Percentiles rank a stretch among this genome's conserved stretches.
These are phyloP conservation scores for Xylocopa sonorina DNA, from an alignment of 1,140 invertebrate genomes.

Conservation along the genomic window DNA sequence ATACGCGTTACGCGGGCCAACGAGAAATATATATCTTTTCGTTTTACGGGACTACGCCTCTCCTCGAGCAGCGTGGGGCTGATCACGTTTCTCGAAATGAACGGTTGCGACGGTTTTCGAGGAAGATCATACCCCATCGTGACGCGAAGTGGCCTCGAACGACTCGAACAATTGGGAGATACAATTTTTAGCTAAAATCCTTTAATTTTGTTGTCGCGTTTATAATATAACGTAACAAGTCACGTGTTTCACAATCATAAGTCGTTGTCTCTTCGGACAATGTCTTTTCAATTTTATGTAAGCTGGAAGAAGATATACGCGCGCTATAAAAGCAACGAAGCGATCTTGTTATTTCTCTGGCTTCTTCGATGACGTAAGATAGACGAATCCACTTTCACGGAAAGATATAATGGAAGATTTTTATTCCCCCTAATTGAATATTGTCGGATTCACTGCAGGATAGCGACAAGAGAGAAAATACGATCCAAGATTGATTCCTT, in stretches of 20 bases:
- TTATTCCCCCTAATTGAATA: background rate
- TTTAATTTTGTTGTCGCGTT: too few species aligned
- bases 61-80: conserved; percentile 47
- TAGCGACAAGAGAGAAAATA: background rate
- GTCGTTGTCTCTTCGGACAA: background rate
- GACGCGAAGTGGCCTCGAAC: background rate
- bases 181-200: too few species aligned
- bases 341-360: conserved; percentile 48
- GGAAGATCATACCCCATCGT: conserved; percentile 37
- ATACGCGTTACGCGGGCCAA: conserved; percentile 38
- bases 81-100: conserved; percentile 48
- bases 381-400: conserved; percentile 19
- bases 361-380: conserved; percentile 19
- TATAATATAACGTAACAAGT: too few species aligned
- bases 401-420: conserved; percentile 26
- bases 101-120: conserved; percentile 58
- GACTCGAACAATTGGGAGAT: too few species aligned
- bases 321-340: background rate
- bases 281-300: background rate
- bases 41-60: conserved; percentile 8
- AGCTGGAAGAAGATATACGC: conserved; percentile 19
- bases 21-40: conserved; percentile 23
- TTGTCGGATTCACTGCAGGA: background rate
- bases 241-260: too few species aligned
- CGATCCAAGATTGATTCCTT: conserved; percentile 6